phyloP scores from a whole-genome alignment of 2,888 invertebrate species.

The Augochlorella aurata region DNA sequence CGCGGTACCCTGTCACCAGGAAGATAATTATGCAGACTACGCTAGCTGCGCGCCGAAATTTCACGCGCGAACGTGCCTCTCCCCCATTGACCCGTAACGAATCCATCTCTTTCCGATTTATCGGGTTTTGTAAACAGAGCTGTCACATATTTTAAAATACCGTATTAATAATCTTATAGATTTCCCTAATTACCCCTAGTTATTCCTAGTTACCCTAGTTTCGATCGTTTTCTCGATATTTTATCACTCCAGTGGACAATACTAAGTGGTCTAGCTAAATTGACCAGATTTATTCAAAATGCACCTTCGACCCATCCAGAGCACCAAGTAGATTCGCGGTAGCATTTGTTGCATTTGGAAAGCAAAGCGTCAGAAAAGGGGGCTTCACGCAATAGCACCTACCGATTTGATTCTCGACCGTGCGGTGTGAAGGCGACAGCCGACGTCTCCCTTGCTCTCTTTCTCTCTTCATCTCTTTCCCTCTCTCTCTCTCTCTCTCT shows the following conservation, averaged over 20 bases:
- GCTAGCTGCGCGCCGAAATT: conserved; percentile 45
- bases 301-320: not conserved
- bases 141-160: too few relatives aligned
- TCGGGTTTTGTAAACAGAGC: too few relatives aligned
- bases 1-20: conserved; percentile 37
- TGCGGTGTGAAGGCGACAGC: conserved; percentile 61
- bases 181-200: too few relatives aligned
- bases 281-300: not conserved
- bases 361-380: conserved; percentile 49
- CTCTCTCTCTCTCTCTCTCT: not conserved
- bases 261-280: not conserved
- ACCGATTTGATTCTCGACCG: conserved; percentile 65
- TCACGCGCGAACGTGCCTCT: conserved; percentile 28
- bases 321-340: conserved; percentile 16
- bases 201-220: too few relatives aligned
- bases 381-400: conserved; percentile 68
- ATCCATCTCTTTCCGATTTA: not conserved
- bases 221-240: too few relatives aligned
- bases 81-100: not conserved
- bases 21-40: conserved; percentile 59
- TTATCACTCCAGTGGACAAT: not conserved
- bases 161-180: too few relatives aligned
- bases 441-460: conserved; percentile 45
- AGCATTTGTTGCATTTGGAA: conserved; percentile 33
- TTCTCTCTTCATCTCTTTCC: conserved; percentile 28